A percentile compares a stretch with the other conserved stretches of the same genome.
These are phyloP conservation scores for Nomada goodeniana DNA, from an alignment of 2,888 invertebrate species.

Conservation along the genomic window DNA sequence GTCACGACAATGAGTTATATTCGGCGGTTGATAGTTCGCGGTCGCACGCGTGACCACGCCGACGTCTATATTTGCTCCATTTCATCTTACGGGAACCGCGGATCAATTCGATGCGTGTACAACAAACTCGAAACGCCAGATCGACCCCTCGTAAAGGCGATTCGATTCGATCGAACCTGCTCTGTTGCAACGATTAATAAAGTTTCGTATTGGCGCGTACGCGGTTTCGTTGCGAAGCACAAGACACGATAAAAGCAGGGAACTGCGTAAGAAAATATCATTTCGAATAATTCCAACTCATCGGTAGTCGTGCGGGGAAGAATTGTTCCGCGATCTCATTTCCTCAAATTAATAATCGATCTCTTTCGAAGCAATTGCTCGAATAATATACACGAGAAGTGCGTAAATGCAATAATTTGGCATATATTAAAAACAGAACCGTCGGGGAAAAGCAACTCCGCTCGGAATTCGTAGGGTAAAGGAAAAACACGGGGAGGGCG, in stretches of 20 bases:
- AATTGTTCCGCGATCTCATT: too few relatives aligned
- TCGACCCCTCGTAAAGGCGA: background rate
- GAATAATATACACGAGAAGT: too few relatives aligned
- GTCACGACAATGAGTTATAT: conserved; percentile 67
- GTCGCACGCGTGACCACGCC: conserved; percentile 42
- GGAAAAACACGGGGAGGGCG: conserved; percentile 55
- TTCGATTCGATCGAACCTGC: background rate
- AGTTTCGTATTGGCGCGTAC: background rate
- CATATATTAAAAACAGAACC: too few relatives aligned
- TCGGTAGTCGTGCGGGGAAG: too few relatives aligned
- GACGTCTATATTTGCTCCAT: conserved; percentile 37
- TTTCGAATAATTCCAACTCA: too few relatives aligned
- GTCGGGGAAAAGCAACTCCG: background rate
- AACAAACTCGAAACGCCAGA: background rate
- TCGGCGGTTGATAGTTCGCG: conserved; percentile 58
- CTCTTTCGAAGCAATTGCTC: too few relatives aligned
- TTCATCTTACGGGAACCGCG: conserved; percentile 16
- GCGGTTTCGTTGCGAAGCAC: too few relatives aligned
- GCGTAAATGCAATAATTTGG: too few relatives aligned
- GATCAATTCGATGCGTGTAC: conserved; percentile 11
- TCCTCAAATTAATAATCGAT: too few relatives aligned
- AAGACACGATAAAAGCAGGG: too few relatives aligned
- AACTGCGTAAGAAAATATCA: too few relatives aligned
- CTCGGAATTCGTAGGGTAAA: background rate
- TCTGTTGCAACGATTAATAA: background rate